phyloP scores from a whole-genome alignment of 2,888 invertebrate genomes.

The Entomobrya multifasciata region DNA sequence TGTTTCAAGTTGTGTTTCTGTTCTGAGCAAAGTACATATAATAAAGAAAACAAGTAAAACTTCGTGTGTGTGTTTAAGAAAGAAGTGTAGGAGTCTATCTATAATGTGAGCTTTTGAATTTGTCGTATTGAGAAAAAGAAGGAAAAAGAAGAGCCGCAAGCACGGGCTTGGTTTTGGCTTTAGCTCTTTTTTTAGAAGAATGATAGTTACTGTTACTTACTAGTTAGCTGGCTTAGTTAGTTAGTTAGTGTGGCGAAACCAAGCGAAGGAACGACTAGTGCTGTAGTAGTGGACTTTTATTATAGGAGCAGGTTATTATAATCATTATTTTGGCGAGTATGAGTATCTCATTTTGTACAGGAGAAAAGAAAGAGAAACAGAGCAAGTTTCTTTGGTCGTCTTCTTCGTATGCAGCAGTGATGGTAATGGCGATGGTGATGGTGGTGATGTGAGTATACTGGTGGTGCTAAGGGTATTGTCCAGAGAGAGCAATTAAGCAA shows the following conservation, averaged over 20 bases:
- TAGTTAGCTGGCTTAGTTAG: constrained; percentile 30
- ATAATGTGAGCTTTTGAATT: constrained; percentile 23
- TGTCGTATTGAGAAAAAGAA: constrained; percentile 31
- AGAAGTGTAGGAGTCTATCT: not conserved
- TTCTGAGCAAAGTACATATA: constrained; percentile 8
- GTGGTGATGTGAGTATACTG: not conserved
- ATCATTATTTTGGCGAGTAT: constrained; percentile 21
- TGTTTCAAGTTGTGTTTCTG: constrained; percentile 33
- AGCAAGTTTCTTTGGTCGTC: not conserved
- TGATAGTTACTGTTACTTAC: constrained; percentile 34
- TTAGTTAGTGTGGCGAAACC: constrained; percentile 36
- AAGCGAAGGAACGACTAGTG: not conserved
- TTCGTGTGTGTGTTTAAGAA: not conserved
- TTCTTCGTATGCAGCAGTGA: constrained; percentile 30
- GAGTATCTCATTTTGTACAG: constrained; percentile 55
- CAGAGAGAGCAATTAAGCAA: constrained; percentile 72
- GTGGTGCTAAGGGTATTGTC: constrained; percentile 45
- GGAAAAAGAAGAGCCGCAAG: constrained; percentile 79
- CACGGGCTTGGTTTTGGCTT: constrained; percentile 55
- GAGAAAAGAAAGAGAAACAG: too few relatives aligned
- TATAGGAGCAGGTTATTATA: constrained; percentile 44
- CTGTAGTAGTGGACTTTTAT: not conserved
- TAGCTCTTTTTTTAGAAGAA: not conserved
- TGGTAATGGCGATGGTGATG: not conserved
- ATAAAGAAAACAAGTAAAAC: constrained; percentile 51